A percentile compares a stretch with the other conserved stretches of the same genome.
phyloP scores from a whole-genome alignment of 2,113 vertebrate species.

The Sceloporus tristichus region DNA sequence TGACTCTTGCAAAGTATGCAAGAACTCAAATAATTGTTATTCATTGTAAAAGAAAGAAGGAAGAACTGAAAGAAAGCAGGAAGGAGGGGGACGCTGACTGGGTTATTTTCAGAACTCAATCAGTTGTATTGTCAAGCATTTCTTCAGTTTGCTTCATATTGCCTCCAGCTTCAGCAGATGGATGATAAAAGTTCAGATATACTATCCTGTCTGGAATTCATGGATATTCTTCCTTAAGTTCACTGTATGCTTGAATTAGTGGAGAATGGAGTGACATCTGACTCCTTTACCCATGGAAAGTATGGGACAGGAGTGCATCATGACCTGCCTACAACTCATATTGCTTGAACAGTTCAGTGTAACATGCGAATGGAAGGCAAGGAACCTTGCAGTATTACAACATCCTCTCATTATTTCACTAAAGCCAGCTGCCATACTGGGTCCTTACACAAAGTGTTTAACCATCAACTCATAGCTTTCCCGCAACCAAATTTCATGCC shows the following conservation, averaged over 20 bases:
- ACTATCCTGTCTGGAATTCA: constrained; percentile 15
- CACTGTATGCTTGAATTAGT: fast-evolving
- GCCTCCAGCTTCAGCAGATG: not conserved
- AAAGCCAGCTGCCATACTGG: no score
- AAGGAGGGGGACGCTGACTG: not conserved
- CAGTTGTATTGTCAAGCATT: constrained; percentile 7
- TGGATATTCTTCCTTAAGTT: not conserved
- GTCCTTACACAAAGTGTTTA: no score
- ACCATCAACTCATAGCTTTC: no score
- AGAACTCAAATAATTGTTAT: not conserved
- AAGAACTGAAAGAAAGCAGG: constrained; percentile 41
- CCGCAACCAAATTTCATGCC: no score
- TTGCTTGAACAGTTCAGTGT: not conserved
- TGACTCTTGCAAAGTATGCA: not conserved
- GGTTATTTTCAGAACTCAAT: not conserved
- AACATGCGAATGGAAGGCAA: not conserved
- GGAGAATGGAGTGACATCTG: not conserved
- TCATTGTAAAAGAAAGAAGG: not conserved
- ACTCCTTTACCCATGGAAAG: not conserved
- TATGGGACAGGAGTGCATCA: not conserved
- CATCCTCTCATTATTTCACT: no score
- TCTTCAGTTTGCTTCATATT: not conserved
- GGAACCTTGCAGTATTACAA: no score
- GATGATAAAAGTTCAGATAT: not conserved
- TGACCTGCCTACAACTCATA: not conserved